Percentiles rank a stretch among this genome's conserved stretches.
Evolutionary conservation across 2,888 invertebrate genomes (phyloP).

Genomic region (Dasysyrphus albostriatus): DNA sequence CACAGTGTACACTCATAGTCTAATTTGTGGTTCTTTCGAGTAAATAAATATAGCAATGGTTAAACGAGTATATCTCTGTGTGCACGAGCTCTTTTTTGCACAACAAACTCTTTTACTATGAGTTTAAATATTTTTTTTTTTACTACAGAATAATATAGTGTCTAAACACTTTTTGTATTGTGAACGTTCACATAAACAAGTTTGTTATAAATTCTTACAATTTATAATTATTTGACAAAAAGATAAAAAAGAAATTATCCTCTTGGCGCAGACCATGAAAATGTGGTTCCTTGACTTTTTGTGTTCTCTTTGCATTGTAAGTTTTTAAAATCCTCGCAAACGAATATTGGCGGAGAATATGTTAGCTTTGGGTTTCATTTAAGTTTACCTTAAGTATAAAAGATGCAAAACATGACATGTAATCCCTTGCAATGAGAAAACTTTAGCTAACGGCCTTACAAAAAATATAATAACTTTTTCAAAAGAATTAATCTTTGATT

Average conservation of each 20-base stretch:
- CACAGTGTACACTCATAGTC: not conserved
- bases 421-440: slow-evolving; percentile 4
- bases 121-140: too few relatives aligned
- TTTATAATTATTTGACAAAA: too few relatives aligned
- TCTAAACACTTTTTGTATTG: not conserved
- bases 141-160: not conserved
- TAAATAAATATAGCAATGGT: not conserved
- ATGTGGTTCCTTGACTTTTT: not conserved
- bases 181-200: not conserved
- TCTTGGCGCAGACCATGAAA: too few relatives aligned
- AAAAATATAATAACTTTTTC: not conserved
- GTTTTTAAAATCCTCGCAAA: not conserved
- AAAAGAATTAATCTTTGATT: slow-evolving; percentile 13
- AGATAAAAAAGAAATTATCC: too few relatives aligned
- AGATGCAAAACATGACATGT: not conserved
- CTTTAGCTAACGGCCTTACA: too few relatives aligned
- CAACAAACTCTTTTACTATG: not conserved
- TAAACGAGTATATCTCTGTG: not conserved
- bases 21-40: not conserved
- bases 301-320: not conserved
- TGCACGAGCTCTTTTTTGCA: not conserved
- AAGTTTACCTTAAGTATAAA: not conserved
- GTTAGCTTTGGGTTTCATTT: not conserved
- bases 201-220: too few relatives aligned
- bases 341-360: not conserved